phyloP scores from a whole-genome alignment of 2,797 vertebrate species.

The Eospalax fontanierii region DNA sequence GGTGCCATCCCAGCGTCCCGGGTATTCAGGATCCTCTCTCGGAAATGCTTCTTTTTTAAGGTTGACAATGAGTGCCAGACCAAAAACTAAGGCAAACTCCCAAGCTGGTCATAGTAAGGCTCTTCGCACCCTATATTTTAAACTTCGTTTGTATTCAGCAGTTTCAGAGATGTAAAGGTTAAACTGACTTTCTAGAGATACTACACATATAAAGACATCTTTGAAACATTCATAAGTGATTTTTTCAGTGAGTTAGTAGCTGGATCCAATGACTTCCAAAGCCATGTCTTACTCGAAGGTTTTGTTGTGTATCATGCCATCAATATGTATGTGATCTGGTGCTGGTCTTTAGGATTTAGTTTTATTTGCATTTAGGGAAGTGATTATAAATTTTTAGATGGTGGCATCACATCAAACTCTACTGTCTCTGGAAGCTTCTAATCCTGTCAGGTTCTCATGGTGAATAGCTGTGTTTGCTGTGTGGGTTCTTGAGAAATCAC shows the following conservation, averaged over 20 bases:
- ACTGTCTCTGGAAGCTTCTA: background rate
- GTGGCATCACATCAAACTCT: background rate
- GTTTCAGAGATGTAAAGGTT: background rate
- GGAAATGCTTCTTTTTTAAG: background rate
- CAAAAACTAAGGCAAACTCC: background rate
- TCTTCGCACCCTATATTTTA: background rate
- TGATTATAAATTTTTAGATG: background rate
- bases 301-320: background rate
- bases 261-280: background rate
- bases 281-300: background rate
- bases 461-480: background rate
- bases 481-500: background rate
- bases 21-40: background rate
- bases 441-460: background rate
- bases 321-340: background rate
- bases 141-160: background rate
- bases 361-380: constrained; percentile 46
- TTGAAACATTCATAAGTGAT: background rate
- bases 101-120: background rate
- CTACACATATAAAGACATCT: background rate
- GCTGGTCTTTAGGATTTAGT: background rate
- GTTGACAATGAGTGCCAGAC: background rate
- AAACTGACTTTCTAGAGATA: background rate
- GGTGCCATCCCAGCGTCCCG: rapidly evolving
- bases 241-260: background rate